Percentiles rank a stretch among this genome's conserved stretches.
These are phyloP conservation scores for Dendrocincla fuliginosa DNA, from an alignment of 2,797 vertebrate species.

Conservation along the genomic window DNA sequence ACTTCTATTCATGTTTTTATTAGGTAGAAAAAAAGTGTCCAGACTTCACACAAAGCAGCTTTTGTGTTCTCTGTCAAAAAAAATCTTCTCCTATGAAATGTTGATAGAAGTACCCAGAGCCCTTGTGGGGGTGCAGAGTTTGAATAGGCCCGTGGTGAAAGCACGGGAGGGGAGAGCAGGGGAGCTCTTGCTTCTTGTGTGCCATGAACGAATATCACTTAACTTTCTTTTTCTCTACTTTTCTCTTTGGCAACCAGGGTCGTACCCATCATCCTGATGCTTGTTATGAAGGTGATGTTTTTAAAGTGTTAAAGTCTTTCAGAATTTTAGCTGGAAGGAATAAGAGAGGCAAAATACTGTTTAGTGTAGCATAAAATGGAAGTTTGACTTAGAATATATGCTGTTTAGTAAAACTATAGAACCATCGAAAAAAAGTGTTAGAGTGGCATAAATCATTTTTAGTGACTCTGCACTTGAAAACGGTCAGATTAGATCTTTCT, in stretches of 20 bases:
- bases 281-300: background rate
- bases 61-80: slow-evolving; percentile 76
- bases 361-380: slow-evolving; percentile 20
- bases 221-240: background rate
- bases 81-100: slow-evolving; percentile 73
- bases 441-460: slow-evolving; percentile 58
- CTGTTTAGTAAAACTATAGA: slow-evolving; percentile 59
- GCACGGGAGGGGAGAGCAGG: background rate
- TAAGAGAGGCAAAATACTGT: background rate
- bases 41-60: slow-evolving; percentile 72
- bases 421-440: slow-evolving; percentile 66
- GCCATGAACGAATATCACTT: background rate
- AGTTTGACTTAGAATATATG: slow-evolving; percentile 20
- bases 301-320: background rate
- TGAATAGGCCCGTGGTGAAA: slow-evolving; percentile 42
- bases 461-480: slow-evolving; percentile 22
- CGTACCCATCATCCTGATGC: slow-evolving; percentile 6
- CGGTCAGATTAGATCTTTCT: slow-evolving; percentile 60
- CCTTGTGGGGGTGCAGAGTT: slow-evolving; percentile 40
- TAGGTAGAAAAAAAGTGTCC: slow-evolving; percentile 64
- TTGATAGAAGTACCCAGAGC: slow-evolving; percentile 66
- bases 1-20: slow-evolving; percentile 73
- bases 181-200: background rate
- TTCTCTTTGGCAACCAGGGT: background rate
- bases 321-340: background rate